Conservation (phyloP, 2,888 invertebrate genomes). For the Eupeodes latifasciatus region DNA sequence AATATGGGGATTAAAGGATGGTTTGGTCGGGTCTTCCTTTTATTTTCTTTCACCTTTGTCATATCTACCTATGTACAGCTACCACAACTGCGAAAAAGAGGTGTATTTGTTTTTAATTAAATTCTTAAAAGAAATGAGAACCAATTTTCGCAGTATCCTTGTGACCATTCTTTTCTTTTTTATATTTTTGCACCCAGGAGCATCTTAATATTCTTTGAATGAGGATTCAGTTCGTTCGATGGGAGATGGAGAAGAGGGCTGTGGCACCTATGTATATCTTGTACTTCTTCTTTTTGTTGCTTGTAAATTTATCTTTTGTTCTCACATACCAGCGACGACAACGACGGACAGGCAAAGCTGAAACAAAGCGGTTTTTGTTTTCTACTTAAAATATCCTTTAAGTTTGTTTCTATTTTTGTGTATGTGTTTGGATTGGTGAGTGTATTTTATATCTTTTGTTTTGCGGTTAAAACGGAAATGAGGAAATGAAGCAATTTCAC, state of each 20-base stretch:
- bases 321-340: neutral
- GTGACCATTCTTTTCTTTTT: slow-evolving; percentile 54
- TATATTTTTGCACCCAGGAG: slow-evolving; percentile 7
- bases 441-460: slow-evolving; percentile 42
- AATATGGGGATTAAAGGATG: neutral
- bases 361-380: slow-evolving; percentile 46
- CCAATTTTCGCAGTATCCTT: slow-evolving; percentile 45
- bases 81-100: neutral
- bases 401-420: slow-evolving; percentile 53
- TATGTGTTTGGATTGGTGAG: slow-evolving; percentile 1
- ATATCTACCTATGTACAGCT: too few relatives aligned
- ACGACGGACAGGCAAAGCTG: slow-evolving; percentile 9
- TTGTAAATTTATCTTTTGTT: slow-evolving; percentile 51
- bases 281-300: slow-evolving; percentile 27
- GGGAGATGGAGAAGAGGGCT: neutral
- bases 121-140: slow-evolving; percentile 40
- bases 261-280: neutral
- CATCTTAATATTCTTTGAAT: slow-evolving; percentile 35
- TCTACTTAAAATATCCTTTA: slow-evolving; percentile 65
- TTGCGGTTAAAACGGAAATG: slow-evolving; percentile 59
- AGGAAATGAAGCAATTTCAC: slow-evolving; percentile 72
- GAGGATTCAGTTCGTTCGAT: neutral
- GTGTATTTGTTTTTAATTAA: slow-evolving; percentile 73
- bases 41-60: slow-evolving; percentile 25
- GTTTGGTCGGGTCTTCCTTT: neutral